phyloP scores from a whole-genome alignment of 1,140 invertebrate genomes.

The Sycophaga agraensis region DNA sequence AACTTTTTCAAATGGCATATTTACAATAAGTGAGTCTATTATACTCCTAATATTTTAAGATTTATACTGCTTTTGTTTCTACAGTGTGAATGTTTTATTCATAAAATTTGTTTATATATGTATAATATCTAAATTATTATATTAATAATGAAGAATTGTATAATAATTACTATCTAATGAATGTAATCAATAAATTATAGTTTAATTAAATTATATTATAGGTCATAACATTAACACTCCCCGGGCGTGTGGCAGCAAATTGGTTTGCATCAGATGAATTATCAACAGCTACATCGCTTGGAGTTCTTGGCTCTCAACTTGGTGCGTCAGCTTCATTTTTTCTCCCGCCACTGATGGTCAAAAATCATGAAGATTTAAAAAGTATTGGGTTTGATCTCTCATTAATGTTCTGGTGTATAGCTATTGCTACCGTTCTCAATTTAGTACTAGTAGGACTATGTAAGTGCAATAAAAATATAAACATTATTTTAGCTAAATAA shows the following conservation, averaged over 20 bases:
- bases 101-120: not conserved
- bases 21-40: too few species aligned
- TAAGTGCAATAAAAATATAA: too few species aligned
- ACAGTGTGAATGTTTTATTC: not conserved
- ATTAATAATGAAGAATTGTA: too few species aligned
- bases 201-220: conserved; percentile 11
- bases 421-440: conserved; percentile 60
- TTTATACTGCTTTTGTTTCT: not conserved
- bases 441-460: conserved; percentile 64
- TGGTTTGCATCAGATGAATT: conserved; percentile 65
- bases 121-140: too few species aligned
- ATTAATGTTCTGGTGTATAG: conserved; percentile 56
- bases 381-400: conserved; percentile 49
- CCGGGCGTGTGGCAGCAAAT: conserved; percentile 70
- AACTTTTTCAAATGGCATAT: too few species aligned
- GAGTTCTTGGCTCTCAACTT: conserved; percentile 78
- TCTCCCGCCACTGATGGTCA: conserved; percentile 53
- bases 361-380: conserved; percentile 49
- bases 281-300: conserved; percentile 73
- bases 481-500: too few species aligned
- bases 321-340: conserved; percentile 53
- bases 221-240: conserved; percentile 69
- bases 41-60: too few species aligned
- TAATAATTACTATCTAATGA: too few species aligned
- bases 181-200: too few species aligned